Base-by-base conservation (phyloP, 2,888 invertebrate species). In the Steinernema hermaphroditum region DNA sequence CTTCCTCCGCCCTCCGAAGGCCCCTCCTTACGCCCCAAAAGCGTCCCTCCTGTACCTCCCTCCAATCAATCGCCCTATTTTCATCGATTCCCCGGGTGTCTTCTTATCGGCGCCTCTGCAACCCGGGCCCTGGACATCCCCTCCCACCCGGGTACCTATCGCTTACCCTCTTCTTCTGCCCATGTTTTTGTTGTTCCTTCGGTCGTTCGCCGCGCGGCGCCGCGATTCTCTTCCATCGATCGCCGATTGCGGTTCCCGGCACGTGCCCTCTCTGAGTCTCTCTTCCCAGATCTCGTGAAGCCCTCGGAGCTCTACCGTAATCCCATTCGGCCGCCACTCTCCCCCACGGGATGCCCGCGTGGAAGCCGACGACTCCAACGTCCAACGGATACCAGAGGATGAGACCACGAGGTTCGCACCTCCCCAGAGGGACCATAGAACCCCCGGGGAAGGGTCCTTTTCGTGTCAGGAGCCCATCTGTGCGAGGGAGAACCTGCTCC, bases 221-320 rank as follows among this genome's bases (percentile, higher is more conserved):
- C 27, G 24, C 19, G 19, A 54, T 54, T 54, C 54, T 27, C 24
- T 54, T 54, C 27, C 54, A 54, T 54, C 19, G 54, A 54, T 54
- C 54, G 54, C 54, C 54, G 54, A 54, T 54, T 54, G 54, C 54
- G 54, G 54, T 54, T 19, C 24, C 54, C 54, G n/a, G 54, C 54
- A 54, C 54, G 54, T 54, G 54, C 27, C 54, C 12, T 16, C 54
- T 2, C 27, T 54, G 24, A 54, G n/a, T 54, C 19, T 54, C 54
- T 4, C n/a, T 27, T 54, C 54, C 2, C 22, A 54, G 54, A 54
- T 54, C 54, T 27, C 54, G 27, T 8, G 14, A 22, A 54, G 54
- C 54, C 54, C n/a, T n/a, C n/a, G n/a, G n/a, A n/a, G n/a, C n/a
- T n/a, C n/a, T n/a, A n/a, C n/a, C n/a, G n/a, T n/a, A n/a, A n/a